Base-by-base conservation (phyloP, 2,888 invertebrate genomes). In the Xylota segnis region DNA sequence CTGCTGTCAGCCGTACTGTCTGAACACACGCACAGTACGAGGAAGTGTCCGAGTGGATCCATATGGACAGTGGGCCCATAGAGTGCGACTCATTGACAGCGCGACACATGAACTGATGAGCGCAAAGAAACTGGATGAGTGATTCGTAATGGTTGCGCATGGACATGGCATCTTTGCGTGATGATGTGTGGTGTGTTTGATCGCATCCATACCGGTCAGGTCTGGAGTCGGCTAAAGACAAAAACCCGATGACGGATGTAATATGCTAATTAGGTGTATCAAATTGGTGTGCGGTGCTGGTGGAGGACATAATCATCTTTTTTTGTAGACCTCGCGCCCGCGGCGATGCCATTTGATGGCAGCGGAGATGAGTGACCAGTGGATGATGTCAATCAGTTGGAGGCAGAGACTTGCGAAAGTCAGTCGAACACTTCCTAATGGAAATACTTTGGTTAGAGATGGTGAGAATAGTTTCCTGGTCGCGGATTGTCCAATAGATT, bases 1-100 rank as follows among this genome's bases (percentile, higher is more conserved):
- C 86, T 37, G 23, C 50, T 82, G 82, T 77, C 82, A 66, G 52
- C 29, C 34, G 54, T 10, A 45, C 63, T 65, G 79, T 72, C 65
- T 66, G 12, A n/a, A n/a, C n/a, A n/a, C 56, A 72, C 56, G 58
- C 61, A 56, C 52, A 58, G 45, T 34, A 61, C 82, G 76, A 86
- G 86, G 86, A 82, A 86, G 76, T 86, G 86, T 63, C 86, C 72
- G 86, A 86, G 71, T 82, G 77, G 82, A 86, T 77, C 76, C 86
- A 72, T 86, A 86, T 82, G 82, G 86, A 72, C 81, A 68, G 72
- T 66, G 40, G 76, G 71, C 66, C 70, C 65, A 63, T 68, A 43
- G 6, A 29, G 66, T 16, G 37, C 61, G 32, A 61, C 72, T 47
- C 77, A 77, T 63, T 86, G 86, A 81, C 81, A 84, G 81, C 58